Evolutionary conservation across 2,113 vertebrate genomes (phyloP).

Genomic region (Chroicocephalus ridibundus): DNA sequence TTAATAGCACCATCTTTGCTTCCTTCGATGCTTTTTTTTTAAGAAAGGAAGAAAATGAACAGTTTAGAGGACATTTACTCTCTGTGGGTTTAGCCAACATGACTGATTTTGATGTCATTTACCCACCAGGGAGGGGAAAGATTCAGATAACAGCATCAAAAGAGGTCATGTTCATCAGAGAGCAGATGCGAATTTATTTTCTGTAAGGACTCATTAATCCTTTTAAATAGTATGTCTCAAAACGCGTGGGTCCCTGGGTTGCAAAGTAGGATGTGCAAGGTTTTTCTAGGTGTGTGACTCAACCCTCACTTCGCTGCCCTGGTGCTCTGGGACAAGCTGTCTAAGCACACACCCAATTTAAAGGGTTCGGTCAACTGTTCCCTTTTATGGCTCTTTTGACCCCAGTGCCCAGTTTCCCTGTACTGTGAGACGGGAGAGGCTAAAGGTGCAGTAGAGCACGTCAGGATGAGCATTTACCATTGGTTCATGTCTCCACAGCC

Average conservation of each 20-base stretch:
- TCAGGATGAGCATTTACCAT: background rate
- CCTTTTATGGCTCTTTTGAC: background rate
- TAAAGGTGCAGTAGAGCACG: background rate
- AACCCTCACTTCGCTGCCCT: background rate
- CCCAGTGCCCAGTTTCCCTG: background rate
- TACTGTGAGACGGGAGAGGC: background rate
- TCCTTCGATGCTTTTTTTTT: background rate
- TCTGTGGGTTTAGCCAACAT: slow-evolving; percentile 1
- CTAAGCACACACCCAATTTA: background rate
- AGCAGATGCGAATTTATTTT: background rate
- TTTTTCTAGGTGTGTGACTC: background rate
- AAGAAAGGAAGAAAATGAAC: background rate
- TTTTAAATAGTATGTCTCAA: background rate
- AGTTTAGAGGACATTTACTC: slow-evolving; percentile 25
- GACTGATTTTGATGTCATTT: slow-evolving; percentile 47
- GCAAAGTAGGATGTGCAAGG: background rate
- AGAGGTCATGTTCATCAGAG: slow-evolving; percentile 42
- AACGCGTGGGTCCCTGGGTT: background rate
- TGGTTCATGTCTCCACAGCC: background rate
- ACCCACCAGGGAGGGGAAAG: slow-evolving; percentile 16
- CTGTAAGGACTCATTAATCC: slow-evolving; percentile 47
- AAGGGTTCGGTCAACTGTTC: background rate
- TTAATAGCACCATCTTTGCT: background rate
- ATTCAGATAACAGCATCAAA: background rate
- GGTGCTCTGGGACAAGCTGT: background rate